These are phyloP conservation scores for Caligus rogercresseyi DNA, from an alignment of 1,140 invertebrate genomes.

Conservation along the genomic window DNA sequence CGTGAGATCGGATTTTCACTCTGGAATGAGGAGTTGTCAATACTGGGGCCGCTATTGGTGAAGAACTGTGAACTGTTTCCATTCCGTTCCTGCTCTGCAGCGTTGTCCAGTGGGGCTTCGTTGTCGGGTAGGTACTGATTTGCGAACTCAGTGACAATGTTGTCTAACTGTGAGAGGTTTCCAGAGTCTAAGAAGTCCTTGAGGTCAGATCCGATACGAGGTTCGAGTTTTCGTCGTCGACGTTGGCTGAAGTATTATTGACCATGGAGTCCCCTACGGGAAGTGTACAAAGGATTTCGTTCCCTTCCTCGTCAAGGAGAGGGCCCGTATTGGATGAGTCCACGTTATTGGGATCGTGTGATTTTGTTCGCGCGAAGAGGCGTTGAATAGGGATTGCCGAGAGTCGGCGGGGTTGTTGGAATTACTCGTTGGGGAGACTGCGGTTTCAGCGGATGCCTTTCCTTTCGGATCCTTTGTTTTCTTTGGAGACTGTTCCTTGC, in stretches of 20 bases:
- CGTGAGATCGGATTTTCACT: not conserved
- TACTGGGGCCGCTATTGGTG: not conserved
- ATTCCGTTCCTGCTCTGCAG: too few relatives aligned
- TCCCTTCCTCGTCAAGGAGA: constrained; percentile 4
- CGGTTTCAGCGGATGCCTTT: too few relatives aligned
- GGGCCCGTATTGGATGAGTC: not conserved
- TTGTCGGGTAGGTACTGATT: constrained; percentile 7
- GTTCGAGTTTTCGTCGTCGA: constrained; percentile 7
- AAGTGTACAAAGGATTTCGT: constrained; percentile 1
- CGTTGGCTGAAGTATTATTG: not conserved
- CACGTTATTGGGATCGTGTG: not conserved
- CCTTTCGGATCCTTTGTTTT: not conserved
- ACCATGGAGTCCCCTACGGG: not conserved
- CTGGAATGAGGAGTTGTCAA: not conserved
- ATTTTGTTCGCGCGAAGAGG: not conserved
- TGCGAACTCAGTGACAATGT: constrained; percentile 15
- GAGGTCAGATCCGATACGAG: not conserved
- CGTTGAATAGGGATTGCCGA: constrained; percentile 2
- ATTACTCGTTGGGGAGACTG: not conserved
- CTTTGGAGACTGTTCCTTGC: not conserved
- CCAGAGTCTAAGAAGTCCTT: constrained; percentile 14
- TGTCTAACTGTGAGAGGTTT: constrained; percentile 11
- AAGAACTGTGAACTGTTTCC: not conserved
- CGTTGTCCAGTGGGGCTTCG: not conserved
- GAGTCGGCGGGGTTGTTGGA: not conserved